Conservation (phyloP, 2,888 invertebrate species). For the Coenonympha arcania region DNA sequence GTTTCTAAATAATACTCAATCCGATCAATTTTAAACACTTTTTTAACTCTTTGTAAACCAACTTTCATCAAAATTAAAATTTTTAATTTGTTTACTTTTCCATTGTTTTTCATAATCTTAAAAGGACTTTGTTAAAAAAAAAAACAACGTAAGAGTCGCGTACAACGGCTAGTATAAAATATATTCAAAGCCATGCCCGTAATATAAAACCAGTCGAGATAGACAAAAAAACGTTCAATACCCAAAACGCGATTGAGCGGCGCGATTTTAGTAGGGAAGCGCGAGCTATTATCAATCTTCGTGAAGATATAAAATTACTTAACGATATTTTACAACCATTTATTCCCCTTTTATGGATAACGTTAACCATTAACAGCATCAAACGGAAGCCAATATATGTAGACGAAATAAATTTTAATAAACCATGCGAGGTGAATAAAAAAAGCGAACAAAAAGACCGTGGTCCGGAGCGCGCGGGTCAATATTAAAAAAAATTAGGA, state of each 20-base stretch:
- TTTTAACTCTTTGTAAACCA: no score
- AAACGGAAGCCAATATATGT: constrained; percentile 62
- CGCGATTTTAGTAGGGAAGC: constrained; percentile 33
- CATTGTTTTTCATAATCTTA: no score
- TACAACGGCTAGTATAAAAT: no score
- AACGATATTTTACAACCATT: constrained; percentile 52
- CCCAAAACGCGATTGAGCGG: constrained; percentile 31
- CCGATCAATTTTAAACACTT: no score
- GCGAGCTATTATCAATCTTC: constrained; percentile 49
- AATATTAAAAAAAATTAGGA: constrained; percentile 71
- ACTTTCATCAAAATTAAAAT: no score
- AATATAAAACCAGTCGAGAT: constrained; percentile 29
- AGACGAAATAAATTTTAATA: constrained; percentile 59
- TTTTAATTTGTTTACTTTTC: no score
- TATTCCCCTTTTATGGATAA: constrained; percentile 51
- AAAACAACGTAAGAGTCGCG: no score
- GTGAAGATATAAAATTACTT: constrained; percentile 49
- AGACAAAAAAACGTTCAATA: constrained; percentile 29
- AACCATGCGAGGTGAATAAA: constrained; percentile 51
- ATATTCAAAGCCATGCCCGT: constrained; percentile 27
- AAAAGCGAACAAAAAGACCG: constrained; percentile 36
- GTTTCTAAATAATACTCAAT: no score
- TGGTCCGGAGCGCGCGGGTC: constrained; percentile 51
- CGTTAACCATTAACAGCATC: constrained; percentile 50
- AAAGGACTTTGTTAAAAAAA: no score